A percentile compares a stretch with the other conserved stretches of the same genome.
These are phyloP conservation scores for Phyllotis vaccarum DNA, from an alignment of 2,797 vertebrate species.

Conservation along the genomic window DNA sequence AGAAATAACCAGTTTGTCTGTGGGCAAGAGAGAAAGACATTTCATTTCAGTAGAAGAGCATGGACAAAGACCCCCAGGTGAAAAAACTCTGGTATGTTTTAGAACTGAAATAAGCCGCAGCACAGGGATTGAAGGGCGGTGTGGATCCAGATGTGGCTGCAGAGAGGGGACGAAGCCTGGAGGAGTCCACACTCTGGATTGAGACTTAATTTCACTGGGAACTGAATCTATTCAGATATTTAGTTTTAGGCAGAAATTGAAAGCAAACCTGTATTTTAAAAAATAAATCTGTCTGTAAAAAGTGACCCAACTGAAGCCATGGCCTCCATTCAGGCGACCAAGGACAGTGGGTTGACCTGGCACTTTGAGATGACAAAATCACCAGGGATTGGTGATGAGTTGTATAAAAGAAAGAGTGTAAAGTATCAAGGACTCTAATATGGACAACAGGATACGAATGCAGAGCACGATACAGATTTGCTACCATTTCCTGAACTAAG, in stretches of 20 bases:
- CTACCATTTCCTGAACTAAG: neutral
- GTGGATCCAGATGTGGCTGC: neutral
- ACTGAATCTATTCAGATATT: neutral
- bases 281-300: neutral
- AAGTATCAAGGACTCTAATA: neutral
- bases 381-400: neutral
- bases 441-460: too few relatives aligned
- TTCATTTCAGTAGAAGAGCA: neutral
- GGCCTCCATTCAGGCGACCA: neutral
- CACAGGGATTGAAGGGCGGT: neutral
- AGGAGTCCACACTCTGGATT: neutral
- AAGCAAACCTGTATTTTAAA: slow-evolving; percentile 14
- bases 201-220: neutral
- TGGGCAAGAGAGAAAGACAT: neutral
- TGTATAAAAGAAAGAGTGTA: neutral
- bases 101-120: neutral
- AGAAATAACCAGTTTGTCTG: neutral
- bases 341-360: neutral
- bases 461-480: neutral
- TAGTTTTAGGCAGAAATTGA: neutral
- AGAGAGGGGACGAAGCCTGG: neutral
- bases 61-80: neutral
- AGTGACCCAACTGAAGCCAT: neutral
- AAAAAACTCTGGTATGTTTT: neutral
- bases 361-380: neutral